Base-by-base conservation (phyloP, 2,888 invertebrate genomes). In the Stomorhina lunata region DNA sequence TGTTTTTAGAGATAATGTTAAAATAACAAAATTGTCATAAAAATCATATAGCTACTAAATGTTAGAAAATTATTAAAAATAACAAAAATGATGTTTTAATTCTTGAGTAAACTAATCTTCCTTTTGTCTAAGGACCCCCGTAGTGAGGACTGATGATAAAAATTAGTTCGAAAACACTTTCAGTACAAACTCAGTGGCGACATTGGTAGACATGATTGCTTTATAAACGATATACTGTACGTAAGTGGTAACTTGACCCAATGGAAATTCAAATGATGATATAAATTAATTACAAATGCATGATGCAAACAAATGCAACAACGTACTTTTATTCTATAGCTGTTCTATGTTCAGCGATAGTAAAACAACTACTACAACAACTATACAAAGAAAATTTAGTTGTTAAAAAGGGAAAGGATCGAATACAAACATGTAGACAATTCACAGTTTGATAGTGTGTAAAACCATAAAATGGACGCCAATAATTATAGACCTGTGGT, bases 141-240 rank as follows among this genome's bases (percentile, higher is more conserved):
- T 84, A 84, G 88, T 78, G 84, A 69, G 82, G 53, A 77, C 87
- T 87, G 88, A 87, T 87, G 87, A 85, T 87, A 85, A 83, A 87
- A 88, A 88, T 88, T 88, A 88, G 88, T 88, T 87, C 86, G 84
- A 87, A 88, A 88, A 88, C 88, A 88, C 88, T 88, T 88, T 87
- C 87, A 87, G 85, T 66, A 77, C 45, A 71, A 85, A 84, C 85
- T 84, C 85, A 84, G 53, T 75, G 81, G 73, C 77, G 73, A 77
- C 84, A 68, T 20, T 61, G 25, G 22, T 20, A 68, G 55, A 55
- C 45, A 45, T n/a, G 4, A 48, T 43, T 40, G 22, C 37, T 68
- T 59, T 20, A 29, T 68, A 78, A 66, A 78, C 43, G 43, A 12
- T 65, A 40, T 55, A 10, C 65, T 55, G 27, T 12, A 37, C 27